phyloP scores from a whole-genome alignment of 2,888 invertebrate genomes.

The Drosophila dives region DNA sequence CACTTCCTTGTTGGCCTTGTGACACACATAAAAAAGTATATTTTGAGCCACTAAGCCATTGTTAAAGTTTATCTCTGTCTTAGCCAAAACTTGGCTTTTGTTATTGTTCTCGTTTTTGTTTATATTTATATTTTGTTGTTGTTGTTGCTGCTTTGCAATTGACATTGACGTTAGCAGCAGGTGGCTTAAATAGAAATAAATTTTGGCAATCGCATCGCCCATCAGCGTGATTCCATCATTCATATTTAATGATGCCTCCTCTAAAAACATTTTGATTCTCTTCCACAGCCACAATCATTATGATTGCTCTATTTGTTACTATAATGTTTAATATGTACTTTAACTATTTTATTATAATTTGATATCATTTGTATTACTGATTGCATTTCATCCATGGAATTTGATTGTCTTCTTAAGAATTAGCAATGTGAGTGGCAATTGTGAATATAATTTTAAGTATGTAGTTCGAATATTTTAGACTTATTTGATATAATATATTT shows the following conservation, averaged over 20 bases:
- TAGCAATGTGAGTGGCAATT: not conserved
- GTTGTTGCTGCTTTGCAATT: slow-evolving; percentile 30
- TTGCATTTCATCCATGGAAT: not conserved
- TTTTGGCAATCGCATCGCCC: slow-evolving; percentile 35
- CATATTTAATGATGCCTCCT: slow-evolving; percentile 48
- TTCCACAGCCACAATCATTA: not conserved
- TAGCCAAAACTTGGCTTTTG: slow-evolving; percentile 62
- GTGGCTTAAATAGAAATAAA: slow-evolving; percentile 65
- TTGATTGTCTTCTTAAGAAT: not conserved
- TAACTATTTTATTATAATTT: not conserved
- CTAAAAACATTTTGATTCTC: slow-evolving; percentile 27
- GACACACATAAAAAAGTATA: slow-evolving; percentile 61
- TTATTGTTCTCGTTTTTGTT: slow-evolving; percentile 30
- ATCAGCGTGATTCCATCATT: slow-evolving; percentile 42
- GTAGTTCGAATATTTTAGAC: not conserved
- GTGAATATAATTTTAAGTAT: not conserved
- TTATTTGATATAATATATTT: not conserved
- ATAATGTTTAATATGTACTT: not conserved
- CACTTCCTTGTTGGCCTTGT: slow-evolving; percentile 40
- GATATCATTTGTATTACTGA: not conserved
- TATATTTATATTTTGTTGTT: slow-evolving; percentile 16
- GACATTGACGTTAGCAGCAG: slow-evolving; percentile 57
- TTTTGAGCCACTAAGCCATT: slow-evolving; percentile 74
- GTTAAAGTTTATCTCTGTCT: slow-evolving; percentile 75
- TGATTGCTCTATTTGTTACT: not conserved